Evolutionary conservation across 1,140 invertebrate genomes (phyloP).

Genomic region (Brachionus rotundiformis): DNA sequence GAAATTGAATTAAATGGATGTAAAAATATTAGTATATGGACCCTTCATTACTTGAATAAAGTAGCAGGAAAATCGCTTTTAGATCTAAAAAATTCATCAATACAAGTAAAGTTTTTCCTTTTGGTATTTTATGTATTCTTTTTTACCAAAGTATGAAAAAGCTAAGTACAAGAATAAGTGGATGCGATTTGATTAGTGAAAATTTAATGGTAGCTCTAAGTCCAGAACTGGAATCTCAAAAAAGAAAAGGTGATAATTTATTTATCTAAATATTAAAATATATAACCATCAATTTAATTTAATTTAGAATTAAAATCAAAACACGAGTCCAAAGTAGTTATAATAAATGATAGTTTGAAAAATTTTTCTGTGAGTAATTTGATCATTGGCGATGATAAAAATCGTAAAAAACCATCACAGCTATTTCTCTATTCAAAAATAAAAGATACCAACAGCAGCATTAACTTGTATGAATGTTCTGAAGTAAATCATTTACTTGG

Average conservation of each 20-base stretch:
- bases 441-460: neutral
- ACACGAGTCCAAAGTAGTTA: constrained; percentile 23
- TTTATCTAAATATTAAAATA: neutral
- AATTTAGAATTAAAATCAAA: neutral
- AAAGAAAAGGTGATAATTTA: neutral
- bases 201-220: neutral
- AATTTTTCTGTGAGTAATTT: neutral
- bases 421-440: neutral
- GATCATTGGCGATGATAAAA: neutral
- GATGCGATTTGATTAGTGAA: constrained; percentile 24
- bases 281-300: too few species aligned
- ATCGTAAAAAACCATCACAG: neutral
- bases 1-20: constrained; percentile 15
- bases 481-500: neutral
- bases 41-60: constrained; percentile 12
- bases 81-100: neutral
- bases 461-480: constrained; percentile 4
- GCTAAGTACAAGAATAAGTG: neutral
- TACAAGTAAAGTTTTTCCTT: neutral
- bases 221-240: neutral
- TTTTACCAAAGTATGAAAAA: neutral
- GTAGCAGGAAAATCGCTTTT: neutral
- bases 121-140: neutral
- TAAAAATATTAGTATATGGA: neutral
- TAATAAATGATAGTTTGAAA: neutral